Evolutionary conservation across 2,113 vertebrate genomes (phyloP), one percentile per base, ranked within the genome.

Genomic region (Nothoprocta pentlandii): DNA sequence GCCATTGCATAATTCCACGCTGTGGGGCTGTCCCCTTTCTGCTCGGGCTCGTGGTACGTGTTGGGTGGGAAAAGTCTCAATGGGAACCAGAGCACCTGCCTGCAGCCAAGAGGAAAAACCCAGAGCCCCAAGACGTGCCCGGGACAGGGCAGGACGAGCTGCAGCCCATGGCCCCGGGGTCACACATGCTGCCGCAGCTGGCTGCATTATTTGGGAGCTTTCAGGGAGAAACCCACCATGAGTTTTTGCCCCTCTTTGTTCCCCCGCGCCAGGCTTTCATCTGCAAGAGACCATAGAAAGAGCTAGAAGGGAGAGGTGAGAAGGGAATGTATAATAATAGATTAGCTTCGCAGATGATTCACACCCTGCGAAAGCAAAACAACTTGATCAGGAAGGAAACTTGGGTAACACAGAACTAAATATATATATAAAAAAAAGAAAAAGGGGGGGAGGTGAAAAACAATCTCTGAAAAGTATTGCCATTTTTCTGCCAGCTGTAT

Each of bases 301-400:
- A 61, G 66, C 41, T 21, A 86, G 76, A 77, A 83, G 90, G 68
- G 74, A 16, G 2, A 87, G 23, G 59, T 9, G 46, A 94, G 84
- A 62, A 80, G 46, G 62, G 75, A 74, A 54, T 3, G 4, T 56
- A 3, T 32, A 54, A 49, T 56, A 51, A 9, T 25, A 16, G 36
- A 12, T 44, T 80, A 0, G 0, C 73, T 85, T 63, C 46, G 71
- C 23, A 74, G 54, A 80, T 1, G 1, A 61, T 17, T 94, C 68
- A 21, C 56, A 58, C 28, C 17, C 34, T 15, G 28, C n/a, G 81
- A 86, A 91, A 80, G 34, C 36, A 96, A 87, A 90, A 47, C 79
- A 85, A 56, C 53, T 41, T 2, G 1, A 84, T 22, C 39, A 73
- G 76, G 85, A 96, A 85, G 83, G 93, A 95, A 95, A 86, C 15